Percentiles rank a stretch among this genome's conserved stretches.
Conservation (phyloP, 2,888 invertebrate species). For the Beris morrisii region DNA sequence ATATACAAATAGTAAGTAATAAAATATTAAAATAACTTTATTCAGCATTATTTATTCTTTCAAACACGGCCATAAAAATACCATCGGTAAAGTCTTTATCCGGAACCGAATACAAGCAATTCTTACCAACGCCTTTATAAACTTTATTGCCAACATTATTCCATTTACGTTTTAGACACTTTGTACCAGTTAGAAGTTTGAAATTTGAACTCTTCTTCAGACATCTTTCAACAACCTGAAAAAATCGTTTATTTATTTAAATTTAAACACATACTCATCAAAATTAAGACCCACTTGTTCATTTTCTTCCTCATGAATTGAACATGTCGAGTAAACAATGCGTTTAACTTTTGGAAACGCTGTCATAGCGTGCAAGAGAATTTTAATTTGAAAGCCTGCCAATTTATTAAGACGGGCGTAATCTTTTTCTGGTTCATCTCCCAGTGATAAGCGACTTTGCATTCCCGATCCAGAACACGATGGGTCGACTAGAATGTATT, state of each 20-base stretch:
- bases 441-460: conserved; percentile 58
- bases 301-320: conserved; percentile 86
- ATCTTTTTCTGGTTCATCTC: conserved; percentile 59
- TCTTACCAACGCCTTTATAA: conserved; percentile 67
- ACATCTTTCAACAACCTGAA: conserved; percentile 62
- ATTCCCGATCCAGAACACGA: conserved; percentile 94
- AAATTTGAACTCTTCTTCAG: conserved; percentile 58
- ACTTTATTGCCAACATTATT: conserved; percentile 67
- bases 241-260: background rate
- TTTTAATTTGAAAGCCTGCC: conserved; percentile 77
- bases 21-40: conserved; percentile 3
- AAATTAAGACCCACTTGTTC: conserved; percentile 68
- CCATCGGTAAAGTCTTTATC: conserved; percentile 84
- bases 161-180: conserved; percentile 67
- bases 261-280: background rate
- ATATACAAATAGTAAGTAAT: conserved; percentile 15
- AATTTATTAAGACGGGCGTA: conserved; percentile 65
- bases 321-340: conserved; percentile 97
- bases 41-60: conserved; percentile 54
- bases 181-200: conserved; percentile 64
- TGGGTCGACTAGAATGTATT: conserved; percentile 94
- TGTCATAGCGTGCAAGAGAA: conserved; percentile 83
- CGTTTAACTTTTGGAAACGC: conserved; percentile 80
- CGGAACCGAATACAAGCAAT: conserved; percentile 78
- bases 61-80: conserved; percentile 92